These are phyloP conservation scores for Cetoscarus ocellatus DNA, from an alignment of 2,797 vertebrate genomes.

Conservation along the genomic window DNA sequence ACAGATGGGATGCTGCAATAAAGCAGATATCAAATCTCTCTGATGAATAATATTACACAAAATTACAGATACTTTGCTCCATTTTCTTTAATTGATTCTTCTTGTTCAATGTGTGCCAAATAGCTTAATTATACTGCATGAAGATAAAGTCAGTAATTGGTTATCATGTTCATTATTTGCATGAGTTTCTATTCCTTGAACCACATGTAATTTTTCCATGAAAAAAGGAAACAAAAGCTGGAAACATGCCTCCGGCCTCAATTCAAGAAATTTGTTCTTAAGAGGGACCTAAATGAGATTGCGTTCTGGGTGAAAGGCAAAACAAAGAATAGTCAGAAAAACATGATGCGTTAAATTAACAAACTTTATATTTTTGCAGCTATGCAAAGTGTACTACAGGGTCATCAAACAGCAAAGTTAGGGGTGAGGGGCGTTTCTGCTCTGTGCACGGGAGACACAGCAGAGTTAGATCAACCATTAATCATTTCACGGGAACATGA, in stretches of 20 bases:
- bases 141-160: neutral
- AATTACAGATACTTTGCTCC: neutral
- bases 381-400: constrained; percentile 15
- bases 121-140: neutral
- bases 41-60: neutral
- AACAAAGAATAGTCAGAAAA: neutral
- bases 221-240: neutral
- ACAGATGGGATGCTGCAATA: neutral
- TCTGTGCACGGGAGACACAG: constrained; percentile 46
- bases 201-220: neutral
- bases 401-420: constrained; percentile 34
- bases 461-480: constrained; percentile 59
- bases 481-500: constrained; percentile 64
- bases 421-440: constrained; percentile 28
- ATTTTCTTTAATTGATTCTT: too few relatives aligned
- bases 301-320: neutral
- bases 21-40: constrained; percentile 7
- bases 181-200: constrained; percentile 8
- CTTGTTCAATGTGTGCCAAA: neutral
- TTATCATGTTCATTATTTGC: constrained; percentile 7
- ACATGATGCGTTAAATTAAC: constrained; percentile 2
- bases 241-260: neutral
- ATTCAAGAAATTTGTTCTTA: neutral
- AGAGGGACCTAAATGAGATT: neutral
- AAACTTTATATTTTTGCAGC: neutral